Conservation (phyloP, 2,113 vertebrate species). For the Catharus bicknelli region DNA sequence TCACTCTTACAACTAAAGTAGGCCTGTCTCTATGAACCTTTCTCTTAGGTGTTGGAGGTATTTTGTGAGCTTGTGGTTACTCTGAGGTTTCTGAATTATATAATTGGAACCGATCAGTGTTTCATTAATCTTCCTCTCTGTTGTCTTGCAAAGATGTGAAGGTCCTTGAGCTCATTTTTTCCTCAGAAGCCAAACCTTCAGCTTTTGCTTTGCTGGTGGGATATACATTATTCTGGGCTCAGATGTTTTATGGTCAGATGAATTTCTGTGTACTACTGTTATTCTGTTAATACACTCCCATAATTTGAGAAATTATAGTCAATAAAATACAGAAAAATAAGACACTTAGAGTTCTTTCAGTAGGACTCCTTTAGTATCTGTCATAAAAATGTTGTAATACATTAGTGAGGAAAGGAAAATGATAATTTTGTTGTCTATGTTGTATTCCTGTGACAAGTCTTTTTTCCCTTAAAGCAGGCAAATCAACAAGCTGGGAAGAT, state of each 20-base stretch:
- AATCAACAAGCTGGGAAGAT: constrained; percentile 79
- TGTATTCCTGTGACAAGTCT: neutral
- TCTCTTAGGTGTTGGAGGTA: neutral
- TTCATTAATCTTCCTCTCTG: neutral
- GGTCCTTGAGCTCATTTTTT: neutral
- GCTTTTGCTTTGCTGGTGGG: neutral
- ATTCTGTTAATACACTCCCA: neutral
- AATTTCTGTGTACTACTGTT: neutral
- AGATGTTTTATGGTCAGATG: neutral
- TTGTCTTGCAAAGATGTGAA: neutral
- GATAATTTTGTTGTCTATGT: fast-evolving
- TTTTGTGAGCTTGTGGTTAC: neutral
- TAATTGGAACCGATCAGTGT: neutral
- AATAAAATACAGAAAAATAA: neutral
- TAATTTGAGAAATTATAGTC: neutral
- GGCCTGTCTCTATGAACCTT: neutral
- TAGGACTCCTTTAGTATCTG: neutral
- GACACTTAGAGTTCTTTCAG: neutral
- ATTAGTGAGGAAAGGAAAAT: neutral
- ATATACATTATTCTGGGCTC: neutral
- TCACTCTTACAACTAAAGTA: neutral
- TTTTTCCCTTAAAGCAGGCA: constrained; percentile 62
- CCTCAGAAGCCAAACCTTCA: neutral
- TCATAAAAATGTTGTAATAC: neutral
- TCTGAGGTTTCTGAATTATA: neutral